phyloP scores from a whole-genome alignment of 2,888 invertebrate species.

The Gerosis bhagava region DNA sequence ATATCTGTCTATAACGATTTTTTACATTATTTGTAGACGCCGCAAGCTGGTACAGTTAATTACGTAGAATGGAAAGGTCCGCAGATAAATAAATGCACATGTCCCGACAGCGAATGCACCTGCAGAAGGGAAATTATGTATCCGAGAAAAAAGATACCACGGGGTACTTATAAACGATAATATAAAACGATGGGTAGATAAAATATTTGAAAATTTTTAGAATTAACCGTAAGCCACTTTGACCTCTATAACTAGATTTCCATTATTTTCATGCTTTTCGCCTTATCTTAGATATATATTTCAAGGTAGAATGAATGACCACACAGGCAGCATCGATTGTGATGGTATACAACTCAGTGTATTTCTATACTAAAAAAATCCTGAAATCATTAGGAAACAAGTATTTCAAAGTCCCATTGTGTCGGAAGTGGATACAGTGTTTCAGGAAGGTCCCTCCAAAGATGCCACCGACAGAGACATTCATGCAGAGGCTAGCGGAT shows the following conservation, averaged over 20 bases:
- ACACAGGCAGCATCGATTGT: too few relatives aligned
- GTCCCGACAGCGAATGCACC: conserved; percentile 26
- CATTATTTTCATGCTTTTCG: too few relatives aligned
- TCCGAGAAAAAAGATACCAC: conserved; percentile 27
- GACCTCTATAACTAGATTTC: too few relatives aligned
- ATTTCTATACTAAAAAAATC: too few relatives aligned
- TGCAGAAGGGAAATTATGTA: conserved; percentile 31
- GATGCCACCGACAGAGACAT: neutral
- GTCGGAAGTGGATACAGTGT: neutral
- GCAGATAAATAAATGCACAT: conserved; percentile 28
- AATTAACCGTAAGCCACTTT: too few relatives aligned
- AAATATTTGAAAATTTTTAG: too few relatives aligned
- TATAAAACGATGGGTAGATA: too few relatives aligned
- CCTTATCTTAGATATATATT: too few relatives aligned
- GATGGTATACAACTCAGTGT: too few relatives aligned
- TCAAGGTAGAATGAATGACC: too few relatives aligned
- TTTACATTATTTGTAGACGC: conserved; percentile 12
- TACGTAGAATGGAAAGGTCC: conserved; percentile 25
- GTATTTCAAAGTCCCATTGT: neutral
- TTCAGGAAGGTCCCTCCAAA: neutral
- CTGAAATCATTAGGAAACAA: neutral
- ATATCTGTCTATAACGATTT: too few relatives aligned
- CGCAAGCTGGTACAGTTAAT: conserved; percentile 10
- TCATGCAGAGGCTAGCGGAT: conserved; percentile 16
- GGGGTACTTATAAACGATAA: too few relatives aligned